phyloP scores from a whole-genome alignment of 2,888 invertebrate genomes.

The Hedya salicella region DNA sequence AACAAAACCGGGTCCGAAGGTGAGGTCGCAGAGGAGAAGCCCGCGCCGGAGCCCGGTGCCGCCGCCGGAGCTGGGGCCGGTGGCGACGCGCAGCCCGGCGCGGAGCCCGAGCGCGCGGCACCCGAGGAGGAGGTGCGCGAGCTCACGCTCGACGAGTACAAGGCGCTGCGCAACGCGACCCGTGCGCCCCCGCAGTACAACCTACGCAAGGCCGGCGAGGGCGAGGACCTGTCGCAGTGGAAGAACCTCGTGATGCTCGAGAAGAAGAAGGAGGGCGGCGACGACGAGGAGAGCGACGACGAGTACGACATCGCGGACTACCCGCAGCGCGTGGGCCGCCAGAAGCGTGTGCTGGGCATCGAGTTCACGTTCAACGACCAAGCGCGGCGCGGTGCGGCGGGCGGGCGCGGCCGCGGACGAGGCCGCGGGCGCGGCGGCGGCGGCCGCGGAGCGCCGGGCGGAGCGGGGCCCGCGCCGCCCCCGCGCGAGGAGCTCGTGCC shows the following conservation, averaged over 20 bases:
- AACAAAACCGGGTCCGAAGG: conserved; percentile 81
- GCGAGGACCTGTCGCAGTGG: conserved; percentile 96
- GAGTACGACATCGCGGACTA: conserved; percentile 91
- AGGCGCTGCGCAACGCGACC: conserved; percentile 91
- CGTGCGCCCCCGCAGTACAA: conserved; percentile 95
- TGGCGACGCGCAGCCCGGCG: conserved; percentile 73
- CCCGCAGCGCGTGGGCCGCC: conserved; percentile 93
- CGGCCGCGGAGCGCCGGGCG: conserved; percentile 55
- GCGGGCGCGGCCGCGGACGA: conserved; percentile 86
- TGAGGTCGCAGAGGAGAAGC: conserved; percentile 83
- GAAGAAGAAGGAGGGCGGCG: conserved; percentile 89
- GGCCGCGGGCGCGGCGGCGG: conserved; percentile 78
- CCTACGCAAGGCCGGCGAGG: conserved; percentile 96
- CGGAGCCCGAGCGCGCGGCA: conserved; percentile 74
- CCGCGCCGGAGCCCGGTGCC: conserved; percentile 69
- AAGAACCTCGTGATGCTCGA: conserved; percentile 94
- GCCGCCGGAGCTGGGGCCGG: conserved; percentile 65
- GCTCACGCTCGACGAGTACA: conserved; percentile 97
- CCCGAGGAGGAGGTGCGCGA: conserved; percentile 93
- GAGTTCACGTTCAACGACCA: conserved; percentile 94
- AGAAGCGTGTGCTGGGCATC: conserved; percentile 93
- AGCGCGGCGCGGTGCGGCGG: conserved; percentile 89
- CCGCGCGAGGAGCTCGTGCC: conserved; percentile 67
- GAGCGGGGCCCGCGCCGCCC: conserved; percentile 63
- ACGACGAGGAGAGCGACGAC: conserved; percentile 88